Evolutionary conservation across 2,113 vertebrate genomes (phyloP).

Genomic region (Anseranas semipalmata): DNA sequence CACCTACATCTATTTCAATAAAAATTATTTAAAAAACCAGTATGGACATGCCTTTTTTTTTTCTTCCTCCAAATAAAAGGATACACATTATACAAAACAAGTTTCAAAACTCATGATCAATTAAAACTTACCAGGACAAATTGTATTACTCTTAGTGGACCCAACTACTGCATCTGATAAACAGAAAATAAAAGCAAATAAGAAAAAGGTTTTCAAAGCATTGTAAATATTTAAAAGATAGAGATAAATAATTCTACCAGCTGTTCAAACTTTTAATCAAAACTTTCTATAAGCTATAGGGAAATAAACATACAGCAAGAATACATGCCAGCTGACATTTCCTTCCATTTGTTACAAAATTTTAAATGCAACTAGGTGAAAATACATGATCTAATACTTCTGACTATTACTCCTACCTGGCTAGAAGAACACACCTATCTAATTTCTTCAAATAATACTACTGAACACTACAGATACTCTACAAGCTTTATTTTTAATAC

Average conservation of each 20-base stretch:
- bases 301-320: neutral
- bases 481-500: neutral
- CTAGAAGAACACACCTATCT: neutral
- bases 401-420: neutral
- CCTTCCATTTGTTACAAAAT: neutral
- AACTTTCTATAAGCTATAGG: neutral
- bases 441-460: neutral
- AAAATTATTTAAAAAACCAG: neutral
- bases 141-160: constrained; percentile 86
- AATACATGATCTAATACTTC: neutral
- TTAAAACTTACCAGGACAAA: constrained; percentile 90
- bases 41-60: too few species aligned
- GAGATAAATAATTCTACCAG: neutral
- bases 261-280: neutral
- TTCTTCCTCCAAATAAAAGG: too few species aligned
- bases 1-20: neutral
- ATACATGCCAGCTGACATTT: neutral
- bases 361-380: neutral
- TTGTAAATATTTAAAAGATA: neutral
- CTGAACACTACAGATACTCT: neutral
- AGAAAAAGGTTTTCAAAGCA: neutral
- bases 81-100: neutral
- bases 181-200: constrained; percentile 19
- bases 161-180: constrained; percentile 86
- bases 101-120: neutral